Conservation (phyloP, 2,797 vertebrate genomes). For the Mormyrus proboscirostris region DNA sequence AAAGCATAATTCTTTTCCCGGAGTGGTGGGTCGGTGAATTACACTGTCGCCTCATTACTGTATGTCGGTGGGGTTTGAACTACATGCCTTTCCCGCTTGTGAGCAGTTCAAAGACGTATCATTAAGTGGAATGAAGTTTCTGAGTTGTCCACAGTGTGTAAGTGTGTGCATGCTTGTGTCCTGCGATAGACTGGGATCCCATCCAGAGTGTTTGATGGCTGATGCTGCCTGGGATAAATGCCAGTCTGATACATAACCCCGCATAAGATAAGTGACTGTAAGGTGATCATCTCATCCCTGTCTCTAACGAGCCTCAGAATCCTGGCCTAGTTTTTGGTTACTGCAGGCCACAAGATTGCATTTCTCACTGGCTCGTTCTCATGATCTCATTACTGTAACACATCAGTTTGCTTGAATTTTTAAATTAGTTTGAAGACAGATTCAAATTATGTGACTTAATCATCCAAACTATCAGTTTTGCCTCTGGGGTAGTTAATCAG, state of each 20-base stretch:
- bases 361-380: not conserved
- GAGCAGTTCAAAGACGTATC: not conserved
- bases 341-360: not conserved
- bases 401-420: not conserved
- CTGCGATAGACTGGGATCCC: not conserved
- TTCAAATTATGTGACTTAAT: not conserved
- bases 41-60: not conserved
- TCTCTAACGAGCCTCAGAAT: not conserved
- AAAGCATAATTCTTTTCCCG: not conserved
- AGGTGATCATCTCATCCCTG: not conserved
- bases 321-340: not conserved
- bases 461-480: not conserved
- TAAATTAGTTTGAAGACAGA: not conserved
- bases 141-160: not conserved
- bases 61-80: not conserved
- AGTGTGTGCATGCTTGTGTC: not conserved
- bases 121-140: not conserved
- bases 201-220: not conserved
- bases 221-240: not conserved
- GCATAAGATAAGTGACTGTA: not conserved
- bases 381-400: not conserved
- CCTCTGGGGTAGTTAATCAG: not conserved
- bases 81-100: not conserved
- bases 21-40: not conserved
- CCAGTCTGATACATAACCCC: not conserved